A percentile compares a stretch with the other conserved stretches of the same genome.
Evolutionary conservation across 2,113 vertebrate genomes (phyloP).

Genomic region (Eurystomus gularis): DNA sequence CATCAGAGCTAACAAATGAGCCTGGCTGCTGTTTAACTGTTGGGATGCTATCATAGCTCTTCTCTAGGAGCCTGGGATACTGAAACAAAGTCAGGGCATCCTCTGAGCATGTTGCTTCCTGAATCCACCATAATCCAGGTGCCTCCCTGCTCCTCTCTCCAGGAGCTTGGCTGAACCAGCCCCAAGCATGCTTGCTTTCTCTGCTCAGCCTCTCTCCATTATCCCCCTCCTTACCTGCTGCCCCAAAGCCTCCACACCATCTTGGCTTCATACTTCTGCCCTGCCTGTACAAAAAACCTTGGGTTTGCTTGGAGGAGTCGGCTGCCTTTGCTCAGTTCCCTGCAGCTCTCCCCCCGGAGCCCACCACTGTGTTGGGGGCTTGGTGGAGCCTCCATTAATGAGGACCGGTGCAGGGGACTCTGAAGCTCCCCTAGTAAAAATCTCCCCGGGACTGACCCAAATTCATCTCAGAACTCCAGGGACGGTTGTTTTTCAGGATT

Average conservation of each 20-base stretch:
- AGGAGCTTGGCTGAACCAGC: neutral
- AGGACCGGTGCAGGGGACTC: neutral
- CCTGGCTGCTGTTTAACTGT: neutral
- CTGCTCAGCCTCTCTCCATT: neutral
- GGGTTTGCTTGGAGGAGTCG: neutral
- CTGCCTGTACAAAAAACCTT: neutral
- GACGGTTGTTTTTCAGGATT: neutral
- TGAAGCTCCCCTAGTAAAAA: slow-evolving; percentile 2
- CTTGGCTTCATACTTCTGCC: neutral
- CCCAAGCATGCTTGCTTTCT: neutral
- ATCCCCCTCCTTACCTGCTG: neutral
- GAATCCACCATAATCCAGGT: neutral
- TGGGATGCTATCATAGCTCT: neutral
- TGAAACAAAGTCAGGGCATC: neutral
- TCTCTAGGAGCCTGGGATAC: neutral
- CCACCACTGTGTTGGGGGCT: accelerated
- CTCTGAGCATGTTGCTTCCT: neutral
- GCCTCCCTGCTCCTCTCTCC: neutral
- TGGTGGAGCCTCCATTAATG: neutral
- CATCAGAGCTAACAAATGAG: neutral
- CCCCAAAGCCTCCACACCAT: neutral
- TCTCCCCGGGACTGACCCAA: slow-evolving; percentile 41
- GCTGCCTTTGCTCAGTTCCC: accelerated
- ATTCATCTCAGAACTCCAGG: slow-evolving; percentile 4
- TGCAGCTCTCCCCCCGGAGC: accelerated